Base-by-base conservation (phyloP, 2,797 vertebrate genomes). In the Rhinella marina region DNA sequence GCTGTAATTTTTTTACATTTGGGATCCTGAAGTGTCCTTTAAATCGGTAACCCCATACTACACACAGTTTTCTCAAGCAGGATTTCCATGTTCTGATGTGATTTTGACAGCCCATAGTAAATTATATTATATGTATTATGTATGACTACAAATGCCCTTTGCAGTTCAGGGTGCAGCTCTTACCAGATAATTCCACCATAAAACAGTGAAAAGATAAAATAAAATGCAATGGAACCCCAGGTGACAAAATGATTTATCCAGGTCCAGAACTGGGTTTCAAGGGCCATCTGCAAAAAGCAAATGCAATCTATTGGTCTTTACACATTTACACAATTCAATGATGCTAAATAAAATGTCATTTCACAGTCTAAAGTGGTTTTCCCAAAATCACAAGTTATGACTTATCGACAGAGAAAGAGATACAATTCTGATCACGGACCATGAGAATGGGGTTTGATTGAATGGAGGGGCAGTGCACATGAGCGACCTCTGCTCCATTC, bases 201-300 rank as follows among this genome's bases (percentile, higher is more conserved):
- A 95, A 99, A 99, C 91, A 99, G 95, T 85, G 98, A 99, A 94
- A 99, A 99, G 93, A 97, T 94, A 93, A 99, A 98, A 94, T 99
- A 99, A 95, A 99, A 99, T 75, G 95, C 95, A 90, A 99, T 97
- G 78, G 98, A 99, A 86, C 98, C 98, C 98, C 98, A 99, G 0
- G 97, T 99, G 93, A 99, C 98, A 93, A 99, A 97, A 94, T 99
- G 98, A 93, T 99, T 97, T 93, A 99, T 97, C 98, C 98, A 99
- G 0, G 98, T 99, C 98, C 98, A 99, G 95, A 98, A 99, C 90
- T 97, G 97, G 85, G 98, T 99, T 94, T 99, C 98, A 90, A 99
- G 93, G 76, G 98, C 98, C 93, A 99, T 96, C 98, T 99, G 92
- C 87, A 94, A 82, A 78, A 76, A 86, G 66, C 32, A 9, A 50